A percentile compares a stretch with the other conserved stretches of the same genome.
phyloP scores from a whole-genome alignment of 2,888 invertebrate genomes.

The Pegoplata infirma region DNA sequence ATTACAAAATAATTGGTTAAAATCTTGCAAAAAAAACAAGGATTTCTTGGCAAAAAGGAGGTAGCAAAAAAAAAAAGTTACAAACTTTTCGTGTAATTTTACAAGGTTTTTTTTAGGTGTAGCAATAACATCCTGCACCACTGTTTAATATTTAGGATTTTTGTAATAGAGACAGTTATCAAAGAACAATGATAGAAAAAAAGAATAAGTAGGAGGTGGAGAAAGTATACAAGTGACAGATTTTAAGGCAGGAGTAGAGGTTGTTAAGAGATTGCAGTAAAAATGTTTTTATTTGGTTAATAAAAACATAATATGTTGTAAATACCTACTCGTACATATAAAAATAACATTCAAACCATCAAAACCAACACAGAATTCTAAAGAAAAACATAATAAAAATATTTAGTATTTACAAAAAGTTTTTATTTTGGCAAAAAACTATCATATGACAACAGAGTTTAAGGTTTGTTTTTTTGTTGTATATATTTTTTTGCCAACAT shows the following conservation, averaged over 20 bases:
- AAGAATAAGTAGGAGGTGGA: too few species aligned
- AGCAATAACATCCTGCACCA: too few species aligned
- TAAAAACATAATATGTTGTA: constrained; percentile 63
- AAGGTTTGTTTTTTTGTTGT: constrained; percentile 46
- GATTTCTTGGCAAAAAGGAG: too few species aligned
- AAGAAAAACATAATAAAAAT: constrained; percentile 50
- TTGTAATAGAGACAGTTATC: constrained; percentile 42
- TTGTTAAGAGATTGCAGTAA: constrained; percentile 52
- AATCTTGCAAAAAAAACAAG: too few species aligned
- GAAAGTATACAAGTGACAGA: constrained; percentile 42
- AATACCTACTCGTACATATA: constrained; percentile 50
- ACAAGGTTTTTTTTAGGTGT: too few species aligned
- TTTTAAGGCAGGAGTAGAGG: background rate
- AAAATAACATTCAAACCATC: constrained; percentile 1
- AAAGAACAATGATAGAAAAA: constrained; percentile 33
- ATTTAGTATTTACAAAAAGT: constrained; percentile 48
- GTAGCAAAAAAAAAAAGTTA: too few species aligned
- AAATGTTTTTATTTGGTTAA: constrained; percentile 63
- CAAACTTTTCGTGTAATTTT: too few species aligned
- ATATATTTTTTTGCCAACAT: constrained; percentile 11
- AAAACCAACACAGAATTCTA: constrained; percentile 3
- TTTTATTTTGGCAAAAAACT: constrained; percentile 43
- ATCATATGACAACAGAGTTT: constrained; percentile 43
- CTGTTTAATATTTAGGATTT: constrained; percentile 22
- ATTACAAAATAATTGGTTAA: too few species aligned